Percentiles rank a stretch among this genome's conserved stretches.
phyloP scores from a whole-genome alignment of 2,797 vertebrate species.

The Neoniphon sammara region DNA sequence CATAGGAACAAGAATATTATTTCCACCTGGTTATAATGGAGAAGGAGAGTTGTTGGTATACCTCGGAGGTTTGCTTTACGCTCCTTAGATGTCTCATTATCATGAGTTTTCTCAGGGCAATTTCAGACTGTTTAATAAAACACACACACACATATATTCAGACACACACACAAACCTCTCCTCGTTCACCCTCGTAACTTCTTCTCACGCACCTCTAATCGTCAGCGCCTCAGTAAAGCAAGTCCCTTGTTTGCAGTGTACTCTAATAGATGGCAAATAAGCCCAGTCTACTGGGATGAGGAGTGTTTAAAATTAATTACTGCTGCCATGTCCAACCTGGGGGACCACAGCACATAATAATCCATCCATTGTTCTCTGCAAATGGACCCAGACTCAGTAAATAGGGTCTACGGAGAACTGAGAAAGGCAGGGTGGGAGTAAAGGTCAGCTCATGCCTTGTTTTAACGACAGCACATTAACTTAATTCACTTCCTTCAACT shows the following conservation, averaged over 20 bases:
- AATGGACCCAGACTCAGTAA: constrained; percentile 87
- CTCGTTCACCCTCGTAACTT: constrained; percentile 63
- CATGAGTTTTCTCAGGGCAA: constrained; percentile 72
- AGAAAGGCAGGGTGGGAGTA: constrained; percentile 70
- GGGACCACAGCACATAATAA: constrained; percentile 82
- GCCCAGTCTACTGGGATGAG: constrained; percentile 66
- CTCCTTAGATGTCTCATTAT: constrained; percentile 70
- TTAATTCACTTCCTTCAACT: constrained; percentile 88
- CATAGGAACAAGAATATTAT: constrained; percentile 60
- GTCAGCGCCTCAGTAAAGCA: constrained; percentile 46
- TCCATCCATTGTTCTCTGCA: constrained; percentile 88
- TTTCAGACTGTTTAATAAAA: constrained; percentile 72
- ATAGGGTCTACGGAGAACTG: constrained; percentile 70
- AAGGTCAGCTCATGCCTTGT: constrained; percentile 83
- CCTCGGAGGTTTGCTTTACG: constrained; percentile 63
- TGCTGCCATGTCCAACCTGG: constrained; percentile 77
- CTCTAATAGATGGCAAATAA: constrained; percentile 59
- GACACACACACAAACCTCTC: constrained; percentile 42
- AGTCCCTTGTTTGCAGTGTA: constrained; percentile 56
- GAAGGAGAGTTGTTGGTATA: constrained; percentile 51
- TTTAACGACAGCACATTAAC: constrained; percentile 88
- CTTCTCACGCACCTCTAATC: constrained; percentile 75
- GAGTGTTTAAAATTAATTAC: constrained; percentile 79
- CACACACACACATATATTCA: constrained; percentile 54
- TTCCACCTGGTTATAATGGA: constrained; percentile 68